These are phyloP conservation scores for Archivesica marissinica DNA, from an alignment of 1,140 invertebrate species.

Conservation along the genomic window DNA sequence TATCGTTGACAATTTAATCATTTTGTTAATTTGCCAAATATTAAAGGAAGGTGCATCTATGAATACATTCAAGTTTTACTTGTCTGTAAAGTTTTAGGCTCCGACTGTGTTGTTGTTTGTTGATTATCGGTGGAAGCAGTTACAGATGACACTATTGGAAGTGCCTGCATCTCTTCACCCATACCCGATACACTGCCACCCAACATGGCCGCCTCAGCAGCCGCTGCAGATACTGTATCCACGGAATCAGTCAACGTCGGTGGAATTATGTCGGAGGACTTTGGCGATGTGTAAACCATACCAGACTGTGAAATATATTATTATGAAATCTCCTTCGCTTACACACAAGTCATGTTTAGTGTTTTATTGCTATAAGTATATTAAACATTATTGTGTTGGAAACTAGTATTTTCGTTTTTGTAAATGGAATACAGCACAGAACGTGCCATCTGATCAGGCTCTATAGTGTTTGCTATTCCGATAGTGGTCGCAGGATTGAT, in stretches of 20 bases:
- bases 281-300: conserved; percentile 22
- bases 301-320: not conserved
- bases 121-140: not conserved
- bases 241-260: not conserved
- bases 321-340: too few species aligned
- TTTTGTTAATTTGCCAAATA: not conserved
- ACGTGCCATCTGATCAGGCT: too few species aligned
- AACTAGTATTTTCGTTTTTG: too few species aligned
- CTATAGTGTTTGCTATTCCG: too few species aligned
- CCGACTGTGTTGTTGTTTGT: not conserved
- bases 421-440: too few species aligned
- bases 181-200: conserved; percentile 2
- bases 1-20: not conserved
- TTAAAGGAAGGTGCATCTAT: not conserved
- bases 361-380: too few species aligned
- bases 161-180: conserved; percentile 27
- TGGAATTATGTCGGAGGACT: not conserved
- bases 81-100: conserved; percentile 13
- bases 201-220: conserved; percentile 24
- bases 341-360: too few species aligned
- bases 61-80: too few species aligned
- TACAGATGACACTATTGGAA: not conserved
- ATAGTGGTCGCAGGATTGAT: too few species aligned
- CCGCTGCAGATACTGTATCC: conserved; percentile 41
- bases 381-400: too few species aligned